Conservation (phyloP, 92 coral and sea anemone genomes). For the Porites rus region DNA sequence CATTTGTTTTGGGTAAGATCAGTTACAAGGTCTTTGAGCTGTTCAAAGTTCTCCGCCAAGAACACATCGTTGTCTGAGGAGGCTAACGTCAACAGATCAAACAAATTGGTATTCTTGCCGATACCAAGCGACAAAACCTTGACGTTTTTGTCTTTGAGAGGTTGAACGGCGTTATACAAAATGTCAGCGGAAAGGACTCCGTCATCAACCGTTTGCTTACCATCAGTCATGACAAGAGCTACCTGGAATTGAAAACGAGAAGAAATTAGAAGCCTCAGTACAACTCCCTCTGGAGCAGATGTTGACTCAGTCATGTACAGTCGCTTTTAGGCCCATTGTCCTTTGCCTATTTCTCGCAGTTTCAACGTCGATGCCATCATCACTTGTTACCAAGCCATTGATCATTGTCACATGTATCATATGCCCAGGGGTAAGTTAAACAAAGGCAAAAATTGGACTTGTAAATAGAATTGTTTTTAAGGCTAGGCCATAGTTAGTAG, state of each 20-base stretch:
- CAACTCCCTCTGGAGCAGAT: too few species aligned
- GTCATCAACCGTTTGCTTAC: slow-evolving; percentile 10
- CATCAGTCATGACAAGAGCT: slow-evolving; percentile 43
- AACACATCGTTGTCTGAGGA: slow-evolving; percentile 22
- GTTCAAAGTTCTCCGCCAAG: slow-evolving; percentile 14
- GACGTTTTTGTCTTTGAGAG: slow-evolving; percentile 33
- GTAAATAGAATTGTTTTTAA: too few species aligned
- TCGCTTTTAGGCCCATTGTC: too few species aligned
- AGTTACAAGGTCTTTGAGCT: slow-evolving; percentile 5
- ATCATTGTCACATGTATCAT: too few species aligned
- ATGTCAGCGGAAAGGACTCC: slow-evolving; percentile 10
- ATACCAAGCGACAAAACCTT: slow-evolving; percentile 30
- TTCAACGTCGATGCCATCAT: too few species aligned
- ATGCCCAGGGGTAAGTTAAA: too few species aligned
- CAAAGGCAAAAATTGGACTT: too few species aligned
- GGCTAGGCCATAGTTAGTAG: too few species aligned
- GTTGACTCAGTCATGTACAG: too few species aligned
- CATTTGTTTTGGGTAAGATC: slow-evolving; percentile 21
- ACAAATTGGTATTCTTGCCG: neutral
- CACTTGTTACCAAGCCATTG: too few species aligned
- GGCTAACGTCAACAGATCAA: slow-evolving; percentile 37
- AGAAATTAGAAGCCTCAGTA: neutral
- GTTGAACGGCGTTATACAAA: slow-evolving; percentile 18
- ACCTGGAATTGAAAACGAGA: neutral
- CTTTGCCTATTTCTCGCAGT: too few species aligned